These are phyloP conservation scores for Calliphora vicina DNA, from an alignment of 1,140 invertebrate species.

Conservation along the genomic window DNA sequence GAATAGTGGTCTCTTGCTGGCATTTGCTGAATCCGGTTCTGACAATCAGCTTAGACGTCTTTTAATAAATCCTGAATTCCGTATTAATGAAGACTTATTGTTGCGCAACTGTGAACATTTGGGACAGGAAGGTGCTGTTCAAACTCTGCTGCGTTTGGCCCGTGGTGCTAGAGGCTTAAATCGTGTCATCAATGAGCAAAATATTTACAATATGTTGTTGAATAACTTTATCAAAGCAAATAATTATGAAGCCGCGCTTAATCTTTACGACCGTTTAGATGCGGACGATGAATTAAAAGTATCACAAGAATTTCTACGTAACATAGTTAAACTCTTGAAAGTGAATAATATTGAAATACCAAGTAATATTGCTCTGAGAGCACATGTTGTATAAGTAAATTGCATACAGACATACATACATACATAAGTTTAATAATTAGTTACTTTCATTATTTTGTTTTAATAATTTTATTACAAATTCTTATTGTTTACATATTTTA, in stretches of 20 bases:
- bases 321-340: conserved; percentile 53
- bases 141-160: conserved; percentile 57
- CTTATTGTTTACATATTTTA: neutral
- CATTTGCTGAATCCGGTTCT: conserved; percentile 62
- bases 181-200: conserved; percentile 52
- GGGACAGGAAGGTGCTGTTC: conserved; percentile 54
- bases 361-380: conserved; percentile 53
- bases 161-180: conserved; percentile 51
- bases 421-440: neutral
- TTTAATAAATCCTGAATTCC: conserved; percentile 60
- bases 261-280: conserved; percentile 60
- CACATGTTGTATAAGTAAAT: conserved; percentile 47
- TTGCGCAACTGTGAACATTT: conserved; percentile 57
- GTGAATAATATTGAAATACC: conserved; percentile 57
- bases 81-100: conserved; percentile 55
- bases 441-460: neutral
- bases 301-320: conserved; percentile 57
- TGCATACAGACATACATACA: no score
- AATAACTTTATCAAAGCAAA: conserved; percentile 61
- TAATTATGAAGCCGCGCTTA: conserved; percentile 58
- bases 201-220: conserved; percentile 63
- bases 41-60: conserved; percentile 61
- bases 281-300: conserved; percentile 58
- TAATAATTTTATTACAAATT: neutral
- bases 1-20: conserved; percentile 58